These are phyloP conservation scores for Urosaurus nigricauda DNA, from an alignment of 2,797 vertebrate species.

Conservation along the genomic window DNA sequence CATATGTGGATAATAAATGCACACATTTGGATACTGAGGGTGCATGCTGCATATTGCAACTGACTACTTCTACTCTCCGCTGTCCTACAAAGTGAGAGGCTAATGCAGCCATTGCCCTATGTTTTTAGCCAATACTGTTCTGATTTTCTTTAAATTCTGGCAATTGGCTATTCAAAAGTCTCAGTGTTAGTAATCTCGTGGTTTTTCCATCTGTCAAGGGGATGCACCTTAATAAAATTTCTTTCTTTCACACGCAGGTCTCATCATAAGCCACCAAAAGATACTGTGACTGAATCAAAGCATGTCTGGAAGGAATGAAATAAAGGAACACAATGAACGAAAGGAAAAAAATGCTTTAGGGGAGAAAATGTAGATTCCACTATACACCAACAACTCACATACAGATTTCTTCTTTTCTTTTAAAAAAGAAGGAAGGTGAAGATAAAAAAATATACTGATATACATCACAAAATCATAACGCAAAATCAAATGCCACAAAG, in stretches of 20 bases:
- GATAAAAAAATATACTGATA: neutral
- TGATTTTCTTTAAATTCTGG: neutral
- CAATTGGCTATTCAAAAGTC: neutral
- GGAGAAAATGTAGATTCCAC: constrained; percentile 3
- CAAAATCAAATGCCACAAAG: neutral
- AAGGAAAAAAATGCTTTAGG: constrained; percentile 1
- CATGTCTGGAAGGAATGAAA: neutral
- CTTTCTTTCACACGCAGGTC: neutral
- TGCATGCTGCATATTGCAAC: neutral
- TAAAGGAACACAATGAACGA: neutral
- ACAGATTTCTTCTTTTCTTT: neutral
- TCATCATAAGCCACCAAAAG: constrained; percentile 24
- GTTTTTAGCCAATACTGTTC: neutral
- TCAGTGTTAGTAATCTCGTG: neutral
- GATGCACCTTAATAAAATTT: neutral
- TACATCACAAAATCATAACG: neutral
- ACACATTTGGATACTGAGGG: too few species aligned
- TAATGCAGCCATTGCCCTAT: neutral
- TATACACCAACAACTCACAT: neutral
- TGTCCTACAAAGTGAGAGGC: neutral
- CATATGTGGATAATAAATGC: neutral
- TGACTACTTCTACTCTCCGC: neutral
- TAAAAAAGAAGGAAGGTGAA: neutral
- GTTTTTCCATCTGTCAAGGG: neutral
- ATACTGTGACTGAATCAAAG: constrained; percentile 8